phyloP scores from a whole-genome alignment of 2,888 invertebrate genomes.

The Microlaimidae sp. region DNA sequence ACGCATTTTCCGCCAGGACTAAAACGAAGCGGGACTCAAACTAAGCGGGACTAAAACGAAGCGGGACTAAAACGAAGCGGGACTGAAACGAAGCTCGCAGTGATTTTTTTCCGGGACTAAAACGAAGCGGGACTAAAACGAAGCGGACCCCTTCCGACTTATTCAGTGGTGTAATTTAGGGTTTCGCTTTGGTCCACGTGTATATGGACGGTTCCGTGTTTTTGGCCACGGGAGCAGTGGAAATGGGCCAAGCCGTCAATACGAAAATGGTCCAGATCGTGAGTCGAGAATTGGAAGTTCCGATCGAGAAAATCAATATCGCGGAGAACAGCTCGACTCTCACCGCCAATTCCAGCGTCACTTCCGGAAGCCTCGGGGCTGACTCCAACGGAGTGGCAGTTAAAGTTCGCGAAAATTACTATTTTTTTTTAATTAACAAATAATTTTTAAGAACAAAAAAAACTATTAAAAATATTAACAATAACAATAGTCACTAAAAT shows the following conservation, averaged over 20 bases:
- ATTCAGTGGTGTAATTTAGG: conserved; percentile 33
- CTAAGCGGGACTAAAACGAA: too few relatives aligned
- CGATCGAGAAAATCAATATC: conserved; percentile 44
- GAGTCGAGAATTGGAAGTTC: conserved; percentile 53
- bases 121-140: too few relatives aligned
- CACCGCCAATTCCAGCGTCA: conserved; percentile 70
- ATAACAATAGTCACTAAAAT: too few relatives aligned
- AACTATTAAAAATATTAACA: too few relatives aligned
- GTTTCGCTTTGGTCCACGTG: conserved; percentile 64
- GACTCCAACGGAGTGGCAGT: conserved; percentile 82
- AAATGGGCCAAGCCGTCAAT: conserved; percentile 90
- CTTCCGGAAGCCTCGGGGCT: conserved; percentile 68
- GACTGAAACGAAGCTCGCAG: too few relatives aligned
- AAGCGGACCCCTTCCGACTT: too few relatives aligned
- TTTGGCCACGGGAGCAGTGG: conserved; percentile 61
- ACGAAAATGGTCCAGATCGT: conserved; percentile 77
- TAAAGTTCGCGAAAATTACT: conserved; percentile 13
- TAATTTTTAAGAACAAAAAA: too few relatives aligned
- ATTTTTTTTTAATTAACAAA: too few relatives aligned
- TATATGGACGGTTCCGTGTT: conserved; percentile 66
- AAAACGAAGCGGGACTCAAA: too few relatives aligned
- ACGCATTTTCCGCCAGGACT: too few relatives aligned
- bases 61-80: too few relatives aligned
- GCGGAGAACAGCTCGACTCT: conserved; percentile 67
- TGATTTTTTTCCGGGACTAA: too few relatives aligned